Evolutionary conservation across 2,797 vertebrate genomes (phyloP), one percentile per base, ranked within the genome.

Genomic region (Tolypeutes matacus): DNA sequence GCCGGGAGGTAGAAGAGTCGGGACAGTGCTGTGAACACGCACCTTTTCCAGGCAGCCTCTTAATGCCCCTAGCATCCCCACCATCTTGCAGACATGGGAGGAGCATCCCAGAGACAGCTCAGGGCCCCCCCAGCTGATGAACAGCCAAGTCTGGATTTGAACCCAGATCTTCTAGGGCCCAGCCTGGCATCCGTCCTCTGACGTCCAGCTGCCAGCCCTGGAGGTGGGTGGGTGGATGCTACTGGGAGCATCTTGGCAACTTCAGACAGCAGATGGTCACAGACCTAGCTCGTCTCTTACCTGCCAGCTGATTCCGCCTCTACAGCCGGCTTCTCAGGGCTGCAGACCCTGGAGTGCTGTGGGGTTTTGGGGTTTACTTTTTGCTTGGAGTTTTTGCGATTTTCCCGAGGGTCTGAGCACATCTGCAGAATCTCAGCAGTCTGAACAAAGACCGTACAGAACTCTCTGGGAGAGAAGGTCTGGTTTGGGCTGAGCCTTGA

Each of bases 61-160:
- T 36, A 23, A 15, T 60, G 58, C 51, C 2, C 0, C 21, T 20
- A 21, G 72, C 34, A 14, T 27, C 60, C 3, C 34, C 1, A 2
- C 49, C 39, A 27, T 10, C 25, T 92, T 11, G 36, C 34, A 46
- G 11, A 3, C 1, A 18, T 58, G 81, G 42, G 13, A 21, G 46
- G 29, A 42, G 5, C 60, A 9, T 10, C 14, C 60, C 34, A 1
- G 60, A 65, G 73, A 53, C 5, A 14, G 17, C 60, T 64, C n/a
- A 9, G 25, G 60, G 42, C 11, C 2, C 0, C 84, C 25, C n/a
- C 3, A 0, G 67, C 17, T 13, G 4, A 8, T 42, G 0, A 8
- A 18, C 25, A 10, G 86, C n/a, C 60, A 23, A 69, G 36, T 31
- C 58, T 7, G 70, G 62, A 60, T 25, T 58, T n/a, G 34, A 65